Conservation (phyloP, 92 coral and sea anemone species). For the Porites lobata region DNA sequence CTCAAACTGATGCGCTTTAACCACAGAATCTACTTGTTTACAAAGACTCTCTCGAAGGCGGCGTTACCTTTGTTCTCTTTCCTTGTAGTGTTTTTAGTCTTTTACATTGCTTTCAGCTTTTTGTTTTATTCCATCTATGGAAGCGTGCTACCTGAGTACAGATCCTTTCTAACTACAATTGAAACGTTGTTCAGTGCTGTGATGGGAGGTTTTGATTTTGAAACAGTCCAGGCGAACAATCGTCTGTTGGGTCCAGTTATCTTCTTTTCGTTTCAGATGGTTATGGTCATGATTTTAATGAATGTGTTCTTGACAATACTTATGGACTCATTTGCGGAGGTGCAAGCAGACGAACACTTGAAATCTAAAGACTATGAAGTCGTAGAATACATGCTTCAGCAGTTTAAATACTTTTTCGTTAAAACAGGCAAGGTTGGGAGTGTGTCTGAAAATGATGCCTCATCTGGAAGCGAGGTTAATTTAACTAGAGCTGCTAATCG, state of each 20-base stretch:
- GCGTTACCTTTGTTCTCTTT: slow-evolving; percentile 82
- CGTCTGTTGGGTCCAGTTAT: slow-evolving; percentile 84
- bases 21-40: slow-evolving; percentile 87
- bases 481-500: not conserved
- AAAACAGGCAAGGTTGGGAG: slow-evolving; percentile 43
- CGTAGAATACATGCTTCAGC: slow-evolving; percentile 64
- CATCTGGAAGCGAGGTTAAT: not conserved
- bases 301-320: slow-evolving; percentile 90
- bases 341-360: slow-evolving; percentile 78
- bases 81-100: slow-evolving; percentile 77
- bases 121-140: slow-evolving; percentile 84
- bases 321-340: slow-evolving; percentile 92
- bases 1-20: slow-evolving; percentile 93
- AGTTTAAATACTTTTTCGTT: slow-evolving; percentile 32
- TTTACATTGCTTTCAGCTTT: slow-evolving; percentile 81
- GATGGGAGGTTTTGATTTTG: slow-evolving; percentile 93
- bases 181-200: slow-evolving; percentile 81
- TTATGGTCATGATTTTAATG: slow-evolving; percentile 91
- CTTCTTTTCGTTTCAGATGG: slow-evolving; percentile 89
- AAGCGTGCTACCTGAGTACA: slow-evolving; percentile 69
- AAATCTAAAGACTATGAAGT: slow-evolving; percentile 79
- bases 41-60: slow-evolving; percentile 81
- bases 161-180: slow-evolving; percentile 72
- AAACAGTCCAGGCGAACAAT: slow-evolving; percentile 67
- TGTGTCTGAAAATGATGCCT: slow-evolving; percentile 3